phyloP scores from a whole-genome alignment of 2,888 invertebrate species.

The Polymixis lichenea region DNA sequence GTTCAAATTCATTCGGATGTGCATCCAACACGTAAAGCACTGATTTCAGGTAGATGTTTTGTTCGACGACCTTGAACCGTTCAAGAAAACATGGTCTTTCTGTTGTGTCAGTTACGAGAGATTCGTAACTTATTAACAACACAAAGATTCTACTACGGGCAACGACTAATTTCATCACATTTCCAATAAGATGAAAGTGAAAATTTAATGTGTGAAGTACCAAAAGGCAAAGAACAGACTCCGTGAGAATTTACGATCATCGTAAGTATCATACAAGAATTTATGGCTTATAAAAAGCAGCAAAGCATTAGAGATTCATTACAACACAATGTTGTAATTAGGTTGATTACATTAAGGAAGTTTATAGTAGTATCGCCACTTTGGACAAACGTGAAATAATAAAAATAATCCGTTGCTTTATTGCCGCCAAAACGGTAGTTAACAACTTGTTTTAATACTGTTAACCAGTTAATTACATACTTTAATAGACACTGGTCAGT shows the following conservation, averaged over 20 bases:
- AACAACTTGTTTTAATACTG: conserved; percentile 53
- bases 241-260: conserved; percentile 51
- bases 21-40: conserved; percentile 65
- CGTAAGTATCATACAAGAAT: conserved; percentile 44
- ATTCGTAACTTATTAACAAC: conserved; percentile 71
- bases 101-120: conserved; percentile 61
- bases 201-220: conserved; percentile 45
- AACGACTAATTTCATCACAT: conserved; percentile 31
- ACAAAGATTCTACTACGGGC: conserved; percentile 55
- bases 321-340: conserved; percentile 52
- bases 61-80: conserved; percentile 73
- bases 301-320: conserved; percentile 47
- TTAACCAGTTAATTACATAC: conserved; percentile 57
- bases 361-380: conserved; percentile 43
- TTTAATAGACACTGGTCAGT: conserved; percentile 45
- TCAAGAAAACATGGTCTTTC: conserved; percentile 69
- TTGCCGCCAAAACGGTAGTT: conserved; percentile 50
- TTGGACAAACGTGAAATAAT: conserved; percentile 34
- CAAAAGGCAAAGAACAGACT: conserved; percentile 40
- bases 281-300: conserved; percentile 56
- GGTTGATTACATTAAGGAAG: conserved; percentile 43
- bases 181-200: conserved; percentile 64
- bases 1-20: conserved; percentile 65
- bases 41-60: conserved; percentile 75
- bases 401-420: conserved; percentile 42